Evolutionary conservation across 2,113 vertebrate species (phyloP).

Genomic region (Ardeotis arabs): DNA sequence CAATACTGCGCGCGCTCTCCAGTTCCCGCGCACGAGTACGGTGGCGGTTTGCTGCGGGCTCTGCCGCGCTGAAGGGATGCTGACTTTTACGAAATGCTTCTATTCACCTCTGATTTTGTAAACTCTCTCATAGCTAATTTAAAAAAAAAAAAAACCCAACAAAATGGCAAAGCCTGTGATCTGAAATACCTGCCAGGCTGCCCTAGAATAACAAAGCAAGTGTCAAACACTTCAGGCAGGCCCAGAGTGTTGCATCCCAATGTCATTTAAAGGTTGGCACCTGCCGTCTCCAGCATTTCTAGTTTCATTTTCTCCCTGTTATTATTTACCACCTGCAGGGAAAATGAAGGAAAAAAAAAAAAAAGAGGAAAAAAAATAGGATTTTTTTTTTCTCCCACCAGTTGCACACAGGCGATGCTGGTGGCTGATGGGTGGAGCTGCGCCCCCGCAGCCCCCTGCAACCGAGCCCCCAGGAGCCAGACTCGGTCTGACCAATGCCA

Average conservation of each 20-base stretch:
- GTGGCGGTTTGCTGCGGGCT: neutral
- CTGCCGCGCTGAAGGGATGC: neutral
- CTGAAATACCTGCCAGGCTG: neutral
- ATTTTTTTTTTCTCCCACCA: neutral
- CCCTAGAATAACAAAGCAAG: neutral
- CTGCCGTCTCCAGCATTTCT: neutral
- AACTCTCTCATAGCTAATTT: neutral
- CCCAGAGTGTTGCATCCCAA: neutral
- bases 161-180: neutral
- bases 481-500: neutral
- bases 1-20: neutral
- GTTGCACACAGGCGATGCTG: neutral
- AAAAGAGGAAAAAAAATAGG: neutral
- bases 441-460: neutral
- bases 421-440: neutral
- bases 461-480: no score
- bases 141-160: neutral
- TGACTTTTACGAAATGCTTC: neutral
- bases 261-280: constrained; percentile 49
- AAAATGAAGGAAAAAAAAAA: neutral
- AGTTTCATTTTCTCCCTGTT: neutral
- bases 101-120: neutral
- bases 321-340: neutral
- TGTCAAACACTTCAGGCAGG: neutral
- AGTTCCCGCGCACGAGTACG: neutral